These are phyloP conservation scores for Agrotis ipsilon DNA, from an alignment of 2,888 invertebrate species.

Conservation along the genomic window DNA sequence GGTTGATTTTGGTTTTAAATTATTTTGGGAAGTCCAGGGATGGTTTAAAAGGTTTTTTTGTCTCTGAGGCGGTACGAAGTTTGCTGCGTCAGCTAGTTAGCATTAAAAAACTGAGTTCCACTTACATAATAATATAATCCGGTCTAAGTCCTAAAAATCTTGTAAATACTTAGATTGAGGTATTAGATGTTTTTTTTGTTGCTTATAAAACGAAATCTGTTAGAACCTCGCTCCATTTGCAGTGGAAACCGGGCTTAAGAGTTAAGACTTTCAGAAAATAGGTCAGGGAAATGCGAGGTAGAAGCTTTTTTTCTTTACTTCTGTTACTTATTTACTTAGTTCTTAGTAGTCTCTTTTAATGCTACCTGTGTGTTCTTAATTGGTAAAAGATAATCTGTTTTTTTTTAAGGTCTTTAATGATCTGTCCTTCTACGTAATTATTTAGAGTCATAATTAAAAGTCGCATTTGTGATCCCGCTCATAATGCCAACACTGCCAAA, in stretches of 20 bases:
- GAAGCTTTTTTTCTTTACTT: constrained; percentile 3
- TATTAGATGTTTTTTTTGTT: neutral
- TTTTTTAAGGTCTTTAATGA: too few species aligned
- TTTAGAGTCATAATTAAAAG: too few species aligned
- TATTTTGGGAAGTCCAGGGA: too few species aligned
- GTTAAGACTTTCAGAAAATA: constrained; percentile 25
- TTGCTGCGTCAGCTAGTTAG: too few species aligned
- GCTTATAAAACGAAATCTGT: neutral
- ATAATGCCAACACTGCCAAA: neutral
- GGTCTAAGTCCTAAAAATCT: neutral
- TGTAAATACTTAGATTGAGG: neutral
- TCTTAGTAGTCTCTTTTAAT: constrained; percentile 1
- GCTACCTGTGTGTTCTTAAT: neutral
- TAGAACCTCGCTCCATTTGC: neutral
- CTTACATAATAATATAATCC: neutral
- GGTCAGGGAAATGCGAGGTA: constrained; percentile 7
- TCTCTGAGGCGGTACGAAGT: too few species aligned
- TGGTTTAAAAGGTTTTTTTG: too few species aligned
- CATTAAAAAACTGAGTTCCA: neutral
- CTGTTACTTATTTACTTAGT: constrained; percentile 19
- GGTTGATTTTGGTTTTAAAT: too few species aligned
- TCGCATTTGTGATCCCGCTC: neutral
- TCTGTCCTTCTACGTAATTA: too few species aligned
- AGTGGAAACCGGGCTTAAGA: neutral
- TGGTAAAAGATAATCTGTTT: neutral